A percentile compares a stretch with the other conserved stretches of the same genome.
Conservation (phyloP, 2,888 invertebrate genomes). For the Itoplectis maculator region DNA sequence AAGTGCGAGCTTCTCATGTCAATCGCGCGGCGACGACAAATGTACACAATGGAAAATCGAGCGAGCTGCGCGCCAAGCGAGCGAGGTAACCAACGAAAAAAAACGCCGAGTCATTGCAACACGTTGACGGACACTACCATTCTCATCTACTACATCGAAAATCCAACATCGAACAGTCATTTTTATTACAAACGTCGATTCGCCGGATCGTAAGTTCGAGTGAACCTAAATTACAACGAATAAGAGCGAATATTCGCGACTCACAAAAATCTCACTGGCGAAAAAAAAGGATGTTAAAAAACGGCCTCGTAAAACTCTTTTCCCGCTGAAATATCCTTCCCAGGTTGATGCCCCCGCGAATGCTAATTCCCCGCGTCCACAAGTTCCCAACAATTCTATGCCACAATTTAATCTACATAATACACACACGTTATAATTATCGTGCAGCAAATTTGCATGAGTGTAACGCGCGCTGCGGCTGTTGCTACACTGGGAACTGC, state of each 20-base stretch:
- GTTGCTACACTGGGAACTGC: conserved; percentile 32
- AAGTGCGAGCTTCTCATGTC: conserved; percentile 82
- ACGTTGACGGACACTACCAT: too few species aligned
- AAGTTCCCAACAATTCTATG: conserved; percentile 39
- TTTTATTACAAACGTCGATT: conserved; percentile 43
- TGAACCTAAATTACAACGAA: too few species aligned
- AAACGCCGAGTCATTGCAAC: conserved; percentile 40
- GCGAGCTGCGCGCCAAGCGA: conserved; percentile 4
- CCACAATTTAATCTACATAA: conserved; percentile 53
- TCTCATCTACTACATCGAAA: background rate
- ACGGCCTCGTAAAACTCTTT: background rate
- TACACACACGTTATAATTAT: conserved; percentile 47
- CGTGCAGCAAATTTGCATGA: conserved; percentile 50
- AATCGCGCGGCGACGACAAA: conserved; percentile 71
- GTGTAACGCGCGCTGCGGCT: background rate
- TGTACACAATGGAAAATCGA: conserved; percentile 40
- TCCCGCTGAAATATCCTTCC: conserved; percentile 15
- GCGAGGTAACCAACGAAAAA: conserved; percentile 35
- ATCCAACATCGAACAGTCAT: conserved; percentile 25
- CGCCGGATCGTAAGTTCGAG: conserved; percentile 22
- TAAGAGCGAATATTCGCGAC: too few species aligned
- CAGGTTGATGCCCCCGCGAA: conserved; percentile 31
- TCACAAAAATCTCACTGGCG: background rate
- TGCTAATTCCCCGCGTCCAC: conserved; percentile 24
- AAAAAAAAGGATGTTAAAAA: background rate